Conservation (phyloP, 2,113 vertebrate species). For the Garra rufa region DNA sequence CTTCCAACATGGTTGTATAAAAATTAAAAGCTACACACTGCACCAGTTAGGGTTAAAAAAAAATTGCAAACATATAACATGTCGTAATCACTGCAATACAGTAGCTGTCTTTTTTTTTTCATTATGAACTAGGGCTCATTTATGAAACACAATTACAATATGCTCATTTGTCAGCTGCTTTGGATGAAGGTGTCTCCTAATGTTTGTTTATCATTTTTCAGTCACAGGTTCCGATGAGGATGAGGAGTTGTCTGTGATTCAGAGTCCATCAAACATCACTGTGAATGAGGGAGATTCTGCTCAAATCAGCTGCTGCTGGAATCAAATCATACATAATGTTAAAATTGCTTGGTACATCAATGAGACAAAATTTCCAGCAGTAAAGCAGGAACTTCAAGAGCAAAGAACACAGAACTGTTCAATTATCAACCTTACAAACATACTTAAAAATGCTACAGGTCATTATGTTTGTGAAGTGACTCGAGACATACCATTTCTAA, state of each 20-base stretch:
- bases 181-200: background rate
- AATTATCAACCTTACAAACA: background rate
- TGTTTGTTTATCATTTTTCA: background rate
- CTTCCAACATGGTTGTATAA: too few species aligned
- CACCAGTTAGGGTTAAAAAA: too few species aligned
- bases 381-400: background rate
- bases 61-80: too few species aligned
- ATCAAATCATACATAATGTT: fast-evolving
- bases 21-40: too few species aligned
- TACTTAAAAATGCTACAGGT: background rate
- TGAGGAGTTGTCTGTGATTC: background rate
- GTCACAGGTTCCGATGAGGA: background rate
- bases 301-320: slow-evolving; percentile 43
- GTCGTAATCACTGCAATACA: too few species aligned
- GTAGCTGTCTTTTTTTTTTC: too few species aligned
- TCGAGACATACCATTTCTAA: background rate
- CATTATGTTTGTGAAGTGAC: slow-evolving; percentile 39
- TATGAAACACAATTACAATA: too few species aligned
- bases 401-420: background rate
- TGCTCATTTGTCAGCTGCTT: background rate
- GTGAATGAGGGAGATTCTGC: background rate
- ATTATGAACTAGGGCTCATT: too few species aligned
- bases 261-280: background rate
- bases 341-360: slow-evolving; percentile 46
- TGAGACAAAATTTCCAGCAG: background rate